phyloP scores from a whole-genome alignment of 2,797 vertebrate species.

The Crypturellus tataupa region DNA sequence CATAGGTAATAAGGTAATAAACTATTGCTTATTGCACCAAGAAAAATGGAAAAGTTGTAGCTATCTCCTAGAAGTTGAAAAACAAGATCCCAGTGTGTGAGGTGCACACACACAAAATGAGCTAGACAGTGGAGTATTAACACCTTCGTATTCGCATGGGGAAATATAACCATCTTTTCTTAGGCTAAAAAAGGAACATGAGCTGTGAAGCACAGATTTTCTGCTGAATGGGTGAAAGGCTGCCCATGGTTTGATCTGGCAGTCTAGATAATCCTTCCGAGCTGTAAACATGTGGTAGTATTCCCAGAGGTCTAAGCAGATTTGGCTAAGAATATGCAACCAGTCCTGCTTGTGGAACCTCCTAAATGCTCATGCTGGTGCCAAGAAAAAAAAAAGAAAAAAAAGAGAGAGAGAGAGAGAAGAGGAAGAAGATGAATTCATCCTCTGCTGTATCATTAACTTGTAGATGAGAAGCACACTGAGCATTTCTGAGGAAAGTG shows the following conservation, averaged over 20 bases:
- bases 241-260: not conserved
- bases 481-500: not conserved
- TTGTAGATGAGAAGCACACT: not conserved
- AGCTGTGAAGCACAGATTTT: not conserved
- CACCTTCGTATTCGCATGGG: not conserved
- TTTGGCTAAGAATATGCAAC: not conserved
- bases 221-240: not conserved
- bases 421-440: not conserved
- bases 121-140: not conserved
- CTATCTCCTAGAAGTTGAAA: not conserved
- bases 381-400: not conserved
- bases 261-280: not conserved
- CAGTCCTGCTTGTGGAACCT: fast-evolving
- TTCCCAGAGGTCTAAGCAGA: not conserved
- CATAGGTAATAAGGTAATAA: not conserved
- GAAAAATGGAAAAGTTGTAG: not conserved
- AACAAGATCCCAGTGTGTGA: not conserved
- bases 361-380: fast-evolving
- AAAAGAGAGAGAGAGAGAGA: not conserved
- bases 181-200: not conserved
- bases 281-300: fast-evolving
- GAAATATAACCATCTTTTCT: not conserved
- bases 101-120: not conserved
- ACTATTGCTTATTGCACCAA: not conserved
- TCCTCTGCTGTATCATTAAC: not conserved